Evolutionary conservation across 2,797 vertebrate genomes (phyloP), one percentile per base, ranked within the genome.

Genomic region (Acipenser oxyrinchus): DNA sequence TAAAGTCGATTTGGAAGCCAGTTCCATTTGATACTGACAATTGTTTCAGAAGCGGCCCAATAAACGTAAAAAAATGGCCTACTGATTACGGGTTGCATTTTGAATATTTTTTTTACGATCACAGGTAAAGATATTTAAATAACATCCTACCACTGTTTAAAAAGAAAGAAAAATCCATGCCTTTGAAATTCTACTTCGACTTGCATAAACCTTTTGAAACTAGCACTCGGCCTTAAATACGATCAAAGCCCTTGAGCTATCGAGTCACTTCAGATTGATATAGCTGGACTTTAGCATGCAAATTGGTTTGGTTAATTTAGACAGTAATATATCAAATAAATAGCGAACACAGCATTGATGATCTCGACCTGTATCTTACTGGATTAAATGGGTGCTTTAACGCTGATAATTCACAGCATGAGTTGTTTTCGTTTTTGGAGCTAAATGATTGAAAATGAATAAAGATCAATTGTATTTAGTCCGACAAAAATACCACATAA

Each of bases 41-140:
- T 68, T 55, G 53, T 62, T 51, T 49, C 13, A 51, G n/a, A 51
- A n/a, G 66, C 60, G 55, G 59, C 37, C 37, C 37, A 5, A 5
- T 37, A 37, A 37, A 37, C 4, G 37, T 37, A 37, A 62, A 60
- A 63, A 48, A 55, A 52, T 52, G 48, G 50, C 62, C 59, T 51
- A 53, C 51, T 62, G 66, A 37, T 51, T n/a, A 48, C 50, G 15
- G 52, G 52, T 13, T 48, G 59, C 23, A 60, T 58, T 51, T 67
- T 62, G 60, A 68, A 53, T 55, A 60, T 68, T 68, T 62, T 62
- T 68, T 68, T 62, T 62, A 68, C 66, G 55, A 62, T 60, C n/a
- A 52, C 49, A 62, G 49, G 53, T 61, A 68, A 61, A 59, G 66
- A 68, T 68, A 68, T 63, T 55, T 60, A 68, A 53, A 68, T 62